These are phyloP conservation scores for Marisa cornuarietis DNA, from an alignment of 1,140 invertebrate genomes.

Conservation along the genomic window DNA sequence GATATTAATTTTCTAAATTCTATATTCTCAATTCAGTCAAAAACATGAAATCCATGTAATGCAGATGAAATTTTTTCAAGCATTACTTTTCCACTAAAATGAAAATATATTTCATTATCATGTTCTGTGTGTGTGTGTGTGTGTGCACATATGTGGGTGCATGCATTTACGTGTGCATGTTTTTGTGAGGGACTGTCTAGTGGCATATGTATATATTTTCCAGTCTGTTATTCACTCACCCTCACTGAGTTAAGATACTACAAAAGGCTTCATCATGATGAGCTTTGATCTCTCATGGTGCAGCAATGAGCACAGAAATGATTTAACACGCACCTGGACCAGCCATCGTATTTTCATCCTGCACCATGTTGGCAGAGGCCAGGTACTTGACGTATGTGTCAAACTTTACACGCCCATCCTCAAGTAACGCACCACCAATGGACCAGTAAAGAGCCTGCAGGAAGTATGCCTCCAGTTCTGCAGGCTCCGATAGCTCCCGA, in stretches of 20 bases:
- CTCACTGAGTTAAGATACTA: background rate
- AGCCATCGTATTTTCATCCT: slow-evolving; percentile 70
- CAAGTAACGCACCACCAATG: slow-evolving; percentile 80
- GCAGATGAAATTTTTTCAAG: too few relatives aligned
- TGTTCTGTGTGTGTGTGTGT: background rate
- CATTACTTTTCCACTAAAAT: too few relatives aligned
- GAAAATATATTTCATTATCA: too few relatives aligned
- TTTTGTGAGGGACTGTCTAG: too few relatives aligned
- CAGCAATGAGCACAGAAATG: too few relatives aligned
- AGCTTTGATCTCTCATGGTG: too few relatives aligned
- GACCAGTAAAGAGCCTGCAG: slow-evolving; percentile 84
- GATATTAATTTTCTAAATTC: too few relatives aligned
- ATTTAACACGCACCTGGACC: slow-evolving; percentile 69
- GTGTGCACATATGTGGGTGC: background rate
- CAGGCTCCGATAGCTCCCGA: slow-evolving; percentile 67
- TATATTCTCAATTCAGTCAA: too few relatives aligned
- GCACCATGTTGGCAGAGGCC: slow-evolving; percentile 74
- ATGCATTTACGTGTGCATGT: too few relatives aligned
- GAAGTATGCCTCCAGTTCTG: slow-evolving; percentile 76
- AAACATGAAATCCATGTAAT: too few relatives aligned
- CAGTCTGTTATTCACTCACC: background rate
- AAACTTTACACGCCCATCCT: slow-evolving; percentile 76
- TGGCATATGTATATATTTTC: background rate
- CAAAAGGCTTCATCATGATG: background rate
- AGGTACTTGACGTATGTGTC: slow-evolving; percentile 83